A percentile compares a stretch with the other conserved stretches of the same genome.
These are phyloP conservation scores for Scomber scombrus DNA, from an alignment of 2,113 vertebrate genomes.

Conservation along the genomic window DNA sequence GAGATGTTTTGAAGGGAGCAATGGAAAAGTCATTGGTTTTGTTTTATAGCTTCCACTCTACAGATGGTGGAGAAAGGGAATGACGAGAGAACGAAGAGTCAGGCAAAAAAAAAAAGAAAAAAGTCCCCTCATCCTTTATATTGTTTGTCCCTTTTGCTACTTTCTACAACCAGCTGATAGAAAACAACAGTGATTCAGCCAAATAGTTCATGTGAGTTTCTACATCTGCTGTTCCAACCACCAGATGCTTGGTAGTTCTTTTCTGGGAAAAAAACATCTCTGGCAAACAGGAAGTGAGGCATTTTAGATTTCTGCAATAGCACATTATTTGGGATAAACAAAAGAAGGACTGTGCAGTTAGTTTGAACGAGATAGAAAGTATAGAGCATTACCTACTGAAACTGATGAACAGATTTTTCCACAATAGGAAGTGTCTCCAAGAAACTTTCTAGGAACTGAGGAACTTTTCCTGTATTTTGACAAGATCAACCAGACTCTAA, in stretches of 20 bases:
- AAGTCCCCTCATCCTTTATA: slow-evolving; percentile 23
- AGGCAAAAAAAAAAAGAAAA: not conserved
- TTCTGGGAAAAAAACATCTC: not conserved
- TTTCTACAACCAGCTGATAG: slow-evolving; percentile 36
- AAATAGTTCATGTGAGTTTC: slow-evolving; percentile 42
- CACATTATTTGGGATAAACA: slow-evolving; percentile 18
- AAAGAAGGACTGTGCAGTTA: not conserved
- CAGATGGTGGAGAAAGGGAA: slow-evolving; percentile 36
- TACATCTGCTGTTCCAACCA: slow-evolving; percentile 51
- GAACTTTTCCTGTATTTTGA: not conserved
- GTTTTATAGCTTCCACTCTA: slow-evolving; percentile 36
- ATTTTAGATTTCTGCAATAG: slow-evolving; percentile 24
- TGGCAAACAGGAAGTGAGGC: slow-evolving; percentile 52
- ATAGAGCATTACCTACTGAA: not conserved
- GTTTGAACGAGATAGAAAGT: not conserved
- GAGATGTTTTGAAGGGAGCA: slow-evolving; percentile 16
- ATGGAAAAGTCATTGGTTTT: slow-evolving; percentile 40
- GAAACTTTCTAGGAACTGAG: not conserved
- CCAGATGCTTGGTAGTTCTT: slow-evolving; percentile 41
- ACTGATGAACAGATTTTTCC: not conserved
- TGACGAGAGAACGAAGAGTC: slow-evolving; percentile 27
- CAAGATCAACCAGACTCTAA: not conserved
- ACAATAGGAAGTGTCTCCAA: not conserved
- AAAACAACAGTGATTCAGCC: slow-evolving; percentile 38
- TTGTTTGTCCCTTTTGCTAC: slow-evolving; percentile 25